Base-by-base conservation (phyloP, 2,113 vertebrate genomes). In the Amphiprion ocellaris region DNA sequence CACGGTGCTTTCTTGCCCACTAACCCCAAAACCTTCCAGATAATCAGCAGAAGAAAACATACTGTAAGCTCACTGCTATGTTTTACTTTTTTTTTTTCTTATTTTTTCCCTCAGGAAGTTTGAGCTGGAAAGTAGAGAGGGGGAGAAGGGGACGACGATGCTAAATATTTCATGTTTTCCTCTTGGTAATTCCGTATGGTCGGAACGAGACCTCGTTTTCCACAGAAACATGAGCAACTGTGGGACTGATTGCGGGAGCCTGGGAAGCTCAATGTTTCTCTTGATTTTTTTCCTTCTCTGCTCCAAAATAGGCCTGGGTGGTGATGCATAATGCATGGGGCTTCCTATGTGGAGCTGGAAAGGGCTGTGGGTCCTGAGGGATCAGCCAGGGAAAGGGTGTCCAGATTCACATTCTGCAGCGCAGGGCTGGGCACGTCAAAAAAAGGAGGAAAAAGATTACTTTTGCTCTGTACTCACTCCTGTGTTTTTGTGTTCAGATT, bases 151-250 rank as follows among this genome's bases (percentile, higher is more conserved):
- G 63, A 85, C 85, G 87, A 89, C 87, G 37, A 53, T 85, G 87
- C 75, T 93, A 89, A 92, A 93, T 93, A 91, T 93, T 93, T 93
- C 70, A 93, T 93, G 87, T 85, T 81, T 88, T 81, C 84, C 89
- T 89, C 89, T 87, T 84, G 88, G 91, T 90, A 86, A 88, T 91
- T 90, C 87, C 49, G 52, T 88, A 87, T 19, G 50, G 81, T 86
- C 3, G 66, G 79, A 84, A 88, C 17, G 65, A 90, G 89, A 86
- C 89, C 89, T 88, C 70, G 53, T 92, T 92, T 92, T 84, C 80
- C 74, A 55, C 78, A 83, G 88, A 85, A 90, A 88, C 87, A 87
- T 10, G 30, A 69, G 80, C 73, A 74, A 91, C 86, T 68, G 50
- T 60, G 86, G 89, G 83, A 85, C 64, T 90, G 87, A 90, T 90